phyloP scores from a whole-genome alignment of 2,888 invertebrate genomes.

The Papilio protenor region DNA sequence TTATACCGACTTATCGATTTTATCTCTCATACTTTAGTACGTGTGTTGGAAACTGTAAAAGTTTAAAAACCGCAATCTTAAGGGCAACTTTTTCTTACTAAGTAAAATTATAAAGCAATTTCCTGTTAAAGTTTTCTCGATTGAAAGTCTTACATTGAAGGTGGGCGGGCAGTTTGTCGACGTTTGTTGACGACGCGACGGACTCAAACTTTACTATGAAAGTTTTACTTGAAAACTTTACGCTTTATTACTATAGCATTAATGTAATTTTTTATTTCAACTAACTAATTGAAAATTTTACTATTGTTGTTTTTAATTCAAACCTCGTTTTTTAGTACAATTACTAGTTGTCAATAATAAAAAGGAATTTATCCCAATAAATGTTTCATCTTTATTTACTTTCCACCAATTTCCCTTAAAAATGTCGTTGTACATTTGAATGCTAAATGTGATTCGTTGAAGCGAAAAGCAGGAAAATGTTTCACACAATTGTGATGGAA shows the following conservation, averaged over 20 bases:
- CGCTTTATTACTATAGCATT: neutral
- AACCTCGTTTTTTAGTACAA: neutral
- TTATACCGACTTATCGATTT: neutral
- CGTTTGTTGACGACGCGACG: neutral
- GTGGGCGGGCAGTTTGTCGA: conserved; percentile 1
- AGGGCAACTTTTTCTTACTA: neutral
- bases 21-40: neutral
- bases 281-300: neutral
- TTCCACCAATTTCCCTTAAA: neutral
- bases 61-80: neutral
- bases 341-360: neutral
- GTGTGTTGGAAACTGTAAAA: neutral
- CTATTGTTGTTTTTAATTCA: neutral
- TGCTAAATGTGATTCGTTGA: conserved; percentile 14
- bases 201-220: neutral
- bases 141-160: conserved; percentile 12
- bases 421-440: conserved; percentile 6
- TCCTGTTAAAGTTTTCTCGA: neutral
- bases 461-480: neutral
- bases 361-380: neutral
- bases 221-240: conserved; percentile 1
- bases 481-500: neutral
- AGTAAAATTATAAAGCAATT: conserved; percentile 15
- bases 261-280: neutral
- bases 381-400: neutral